These are phyloP conservation scores for Pseudopodoces humilis DNA, from an alignment of 2,113 vertebrate species.

Conservation along the genomic window DNA sequence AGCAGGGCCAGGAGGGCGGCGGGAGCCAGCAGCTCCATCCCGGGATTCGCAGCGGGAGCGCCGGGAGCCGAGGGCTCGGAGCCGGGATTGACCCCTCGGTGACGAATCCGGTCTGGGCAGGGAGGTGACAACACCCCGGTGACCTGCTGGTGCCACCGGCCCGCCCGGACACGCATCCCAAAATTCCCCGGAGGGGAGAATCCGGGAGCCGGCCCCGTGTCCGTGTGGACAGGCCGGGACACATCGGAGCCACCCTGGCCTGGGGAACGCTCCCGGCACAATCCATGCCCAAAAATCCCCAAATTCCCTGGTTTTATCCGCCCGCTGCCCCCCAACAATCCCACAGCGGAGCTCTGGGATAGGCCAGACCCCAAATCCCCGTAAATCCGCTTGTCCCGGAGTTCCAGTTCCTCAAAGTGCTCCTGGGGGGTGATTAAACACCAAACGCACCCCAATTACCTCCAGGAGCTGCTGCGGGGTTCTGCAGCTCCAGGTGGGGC, in stretches of 20 bases:
- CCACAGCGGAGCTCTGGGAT: fast-evolving
- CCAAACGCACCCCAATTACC: fast-evolving
- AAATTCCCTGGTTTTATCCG: background rate
- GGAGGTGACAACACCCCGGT: background rate
- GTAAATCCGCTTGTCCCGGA: fast-evolving
- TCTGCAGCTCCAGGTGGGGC: fast-evolving
- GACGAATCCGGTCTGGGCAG: background rate
- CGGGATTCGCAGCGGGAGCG: fast-evolving
- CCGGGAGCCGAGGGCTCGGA: background rate
- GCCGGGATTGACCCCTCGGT: background rate
- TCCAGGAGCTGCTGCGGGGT: background rate
- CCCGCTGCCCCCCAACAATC: fast-evolving
- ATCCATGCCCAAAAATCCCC: background rate
- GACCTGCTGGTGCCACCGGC: background rate
- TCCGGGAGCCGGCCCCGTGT: background rate
- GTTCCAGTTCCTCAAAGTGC: background rate
- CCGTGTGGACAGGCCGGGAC: background rate
- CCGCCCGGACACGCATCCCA: background rate
- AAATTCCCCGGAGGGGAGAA: background rate
- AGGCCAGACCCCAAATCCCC: fast-evolving
- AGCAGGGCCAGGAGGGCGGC: background rate
- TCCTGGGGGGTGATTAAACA: background rate
- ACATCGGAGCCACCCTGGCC: background rate
- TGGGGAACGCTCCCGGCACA: background rate
- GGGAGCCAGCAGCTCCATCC: background rate